Evolutionary conservation across 2,113 vertebrate genomes (phyloP), one percentile per base, ranked within the genome.

Genomic region (Sinosuthora webbiana): DNA sequence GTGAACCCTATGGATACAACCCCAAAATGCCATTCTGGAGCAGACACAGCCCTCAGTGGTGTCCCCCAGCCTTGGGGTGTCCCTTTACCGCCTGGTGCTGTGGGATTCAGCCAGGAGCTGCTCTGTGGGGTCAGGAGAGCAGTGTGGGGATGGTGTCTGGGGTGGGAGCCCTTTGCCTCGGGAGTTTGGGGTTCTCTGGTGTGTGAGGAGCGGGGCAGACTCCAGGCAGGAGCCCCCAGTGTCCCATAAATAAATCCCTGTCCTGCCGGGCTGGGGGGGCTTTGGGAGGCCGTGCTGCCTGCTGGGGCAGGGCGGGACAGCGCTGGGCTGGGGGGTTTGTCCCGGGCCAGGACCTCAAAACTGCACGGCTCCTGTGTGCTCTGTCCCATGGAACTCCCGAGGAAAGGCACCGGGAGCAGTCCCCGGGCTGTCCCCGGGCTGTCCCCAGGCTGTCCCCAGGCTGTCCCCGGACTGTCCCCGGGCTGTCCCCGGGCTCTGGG

Each of bases 1-100:
- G 13, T 10, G 21, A 53, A 5, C 15, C 5, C 25, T 8, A 1
- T 0, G 14, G 53, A 6, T 17, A 11, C 0, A 0, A 4, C 16
- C 24, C 55, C 71, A 17, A 2, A 41, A 22, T 0, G 10, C 13
- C 0, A 1, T 7, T 18, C 35, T 3, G 0, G 9, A 1, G 41
- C 41, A 41, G 41, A 15, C 5, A 1, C 1, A 5, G 13, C 3
- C 13, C 59, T 13, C n/a, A 7, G 73, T 1, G 52, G 22, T 49
- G 47, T 13, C 47, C 47, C 22, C 47, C 47, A 5, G 80, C 13
- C 0, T 2, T 1, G 3, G 7, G 3, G 3, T 7, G 1, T 10
- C 14, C 57, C 35, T n/a, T 15, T 6, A 6, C 13, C 5, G 8
- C 9, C 33, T 6, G 4, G 4, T n/a, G 55, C 33, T 21, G 53